These are phyloP conservation scores for Eleginops maclovinus DNA, from an alignment of 2,113 vertebrate species.

Conservation along the genomic window DNA sequence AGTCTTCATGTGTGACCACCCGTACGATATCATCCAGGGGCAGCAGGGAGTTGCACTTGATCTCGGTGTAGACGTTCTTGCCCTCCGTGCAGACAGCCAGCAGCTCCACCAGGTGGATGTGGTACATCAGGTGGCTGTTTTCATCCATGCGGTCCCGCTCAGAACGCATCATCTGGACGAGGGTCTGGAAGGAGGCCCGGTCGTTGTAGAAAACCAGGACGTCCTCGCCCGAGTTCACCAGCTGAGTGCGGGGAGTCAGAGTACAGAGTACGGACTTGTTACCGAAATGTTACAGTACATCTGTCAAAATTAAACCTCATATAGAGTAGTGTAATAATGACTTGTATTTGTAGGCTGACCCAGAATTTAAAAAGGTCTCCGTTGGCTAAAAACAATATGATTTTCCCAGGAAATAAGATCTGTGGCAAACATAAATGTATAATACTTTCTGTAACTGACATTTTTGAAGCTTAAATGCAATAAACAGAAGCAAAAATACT, in stretches of 20 bases:
- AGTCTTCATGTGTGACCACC: slow-evolving; percentile 97
- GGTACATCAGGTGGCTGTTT: slow-evolving; percentile 97
- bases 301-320: neutral
- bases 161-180: slow-evolving; percentile 98
- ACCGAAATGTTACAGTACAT: no score
- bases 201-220: slow-evolving; percentile 99
- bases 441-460: no score
- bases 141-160: slow-evolving; percentile 97
- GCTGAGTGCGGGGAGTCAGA: slow-evolving; percentile 71
- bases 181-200: slow-evolving; percentile 97
- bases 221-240: slow-evolving; percentile 97
- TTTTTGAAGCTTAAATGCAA: no score
- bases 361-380: no score
- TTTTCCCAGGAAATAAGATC: no score
- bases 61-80: slow-evolving; percentile 99
- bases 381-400: no score
- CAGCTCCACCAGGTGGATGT: slow-evolving; percentile 97
- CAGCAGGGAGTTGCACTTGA: slow-evolving; percentile 97
- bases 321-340: no score
- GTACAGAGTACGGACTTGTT: neutral
- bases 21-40: slow-evolving; percentile 97
- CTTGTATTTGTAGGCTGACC: no score
- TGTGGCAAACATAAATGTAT: no score
- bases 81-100: slow-evolving; percentile 97
- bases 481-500: no score